phyloP scores from a whole-genome alignment of 2,888 invertebrate species.

The Tenthredo scrophulariae region DNA sequence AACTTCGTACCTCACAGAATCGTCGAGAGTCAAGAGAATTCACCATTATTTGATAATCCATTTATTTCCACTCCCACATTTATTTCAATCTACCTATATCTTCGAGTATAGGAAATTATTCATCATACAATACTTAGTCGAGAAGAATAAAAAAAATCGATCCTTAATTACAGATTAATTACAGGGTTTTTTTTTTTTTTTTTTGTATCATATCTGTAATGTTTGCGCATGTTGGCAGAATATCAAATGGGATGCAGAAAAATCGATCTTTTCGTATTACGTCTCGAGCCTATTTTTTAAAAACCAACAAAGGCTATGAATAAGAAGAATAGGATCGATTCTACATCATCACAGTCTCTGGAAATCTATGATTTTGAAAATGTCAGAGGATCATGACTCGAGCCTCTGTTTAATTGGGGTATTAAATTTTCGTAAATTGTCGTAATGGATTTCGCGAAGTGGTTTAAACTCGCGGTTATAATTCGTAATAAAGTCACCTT shows the following conservation, averaged over 20 bases:
- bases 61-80: no score
- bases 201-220: no score
- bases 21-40: background rate
- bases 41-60: background rate
- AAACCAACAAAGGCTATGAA: background rate
- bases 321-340: background rate
- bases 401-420: background rate
- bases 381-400: background rate
- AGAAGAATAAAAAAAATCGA: no score
- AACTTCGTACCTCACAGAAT: background rate
- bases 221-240: no score
- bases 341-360: background rate
- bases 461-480: background rate
- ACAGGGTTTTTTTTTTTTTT: no score
- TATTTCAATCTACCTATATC: no score
- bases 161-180: no score
- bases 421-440: background rate
- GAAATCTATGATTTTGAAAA: background rate
- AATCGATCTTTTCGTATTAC: no score
- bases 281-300: background rate
- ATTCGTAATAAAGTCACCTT: slow-evolving; percentile 35
- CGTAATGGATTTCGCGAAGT: background rate
- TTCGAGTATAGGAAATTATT: no score
- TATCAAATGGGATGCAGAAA: no score
- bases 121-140: no score